phyloP scores from a whole-genome alignment of 37 sponge, comb jelly and placozoan genomes.

The Agelas oroides region DNA sequence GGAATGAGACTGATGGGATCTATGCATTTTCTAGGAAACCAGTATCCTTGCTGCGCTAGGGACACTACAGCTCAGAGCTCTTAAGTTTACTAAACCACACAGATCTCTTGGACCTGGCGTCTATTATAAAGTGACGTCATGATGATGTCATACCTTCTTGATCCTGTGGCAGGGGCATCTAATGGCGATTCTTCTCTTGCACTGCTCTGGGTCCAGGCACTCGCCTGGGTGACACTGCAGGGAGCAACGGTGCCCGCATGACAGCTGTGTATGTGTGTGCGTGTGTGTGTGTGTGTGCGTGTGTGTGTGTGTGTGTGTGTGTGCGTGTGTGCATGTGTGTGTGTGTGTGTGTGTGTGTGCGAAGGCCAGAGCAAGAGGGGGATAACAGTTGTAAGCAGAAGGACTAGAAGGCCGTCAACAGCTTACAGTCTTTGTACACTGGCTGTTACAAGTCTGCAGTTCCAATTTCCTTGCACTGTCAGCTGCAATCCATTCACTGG shows the following conservation, averaged over 20 bases:
- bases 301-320: neutral
- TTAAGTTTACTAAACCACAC: too few relatives aligned
- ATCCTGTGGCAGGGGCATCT: constrained; percentile 78
- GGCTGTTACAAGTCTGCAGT: constrained; percentile 62
- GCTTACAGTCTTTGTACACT: constrained; percentile 74
- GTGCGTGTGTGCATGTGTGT: neutral
- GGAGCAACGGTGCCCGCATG: constrained; percentile 87
- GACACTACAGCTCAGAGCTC: too few relatives aligned
- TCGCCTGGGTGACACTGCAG: constrained; percentile 70
- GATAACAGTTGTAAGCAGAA: neutral
- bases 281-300: neutral
- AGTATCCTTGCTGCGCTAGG: too few relatives aligned
- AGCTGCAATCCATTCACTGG: constrained; percentile 79
- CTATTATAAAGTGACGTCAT: neutral
- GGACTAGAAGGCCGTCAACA: neutral
- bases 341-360: neutral
- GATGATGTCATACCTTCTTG: constrained; percentile 68
- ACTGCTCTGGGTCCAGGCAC: constrained; percentile 53
- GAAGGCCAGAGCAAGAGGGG: too few relatives aligned
- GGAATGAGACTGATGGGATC: too few relatives aligned
- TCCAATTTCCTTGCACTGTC: constrained; percentile 35
- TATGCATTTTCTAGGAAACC: too few relatives aligned
- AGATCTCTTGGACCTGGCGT: too few relatives aligned
- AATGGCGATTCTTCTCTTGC: constrained; percentile 64
- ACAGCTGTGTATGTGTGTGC: constrained; percentile 35